These are phyloP conservation scores for Oreochromis spilurus DNA, from an alignment of 2,113 vertebrate genomes.

Conservation along the genomic window DNA sequence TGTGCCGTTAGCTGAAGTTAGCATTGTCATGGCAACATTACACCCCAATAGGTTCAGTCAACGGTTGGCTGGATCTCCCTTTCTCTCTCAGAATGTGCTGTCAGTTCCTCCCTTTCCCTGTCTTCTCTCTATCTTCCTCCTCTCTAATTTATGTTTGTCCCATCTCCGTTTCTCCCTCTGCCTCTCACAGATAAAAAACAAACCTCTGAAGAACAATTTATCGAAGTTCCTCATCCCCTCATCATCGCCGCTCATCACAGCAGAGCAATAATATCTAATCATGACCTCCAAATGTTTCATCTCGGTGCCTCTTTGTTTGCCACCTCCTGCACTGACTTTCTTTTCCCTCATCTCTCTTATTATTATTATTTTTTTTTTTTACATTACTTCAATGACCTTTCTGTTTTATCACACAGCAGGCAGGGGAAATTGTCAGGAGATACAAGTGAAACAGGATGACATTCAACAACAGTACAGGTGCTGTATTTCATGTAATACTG, in stretches of 20 bases:
- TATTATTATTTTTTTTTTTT: background rate
- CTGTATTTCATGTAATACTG: background rate
- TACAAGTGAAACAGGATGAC: background rate
- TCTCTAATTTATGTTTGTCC: background rate
- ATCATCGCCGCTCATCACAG: background rate
- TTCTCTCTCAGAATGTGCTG: background rate
- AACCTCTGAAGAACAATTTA: background rate
- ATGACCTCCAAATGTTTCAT: conserved; percentile 18
- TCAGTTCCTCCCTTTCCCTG: background rate
- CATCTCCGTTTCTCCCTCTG: background rate
- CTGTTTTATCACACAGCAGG: background rate
- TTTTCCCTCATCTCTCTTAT: background rate
- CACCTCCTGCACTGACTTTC: background rate
- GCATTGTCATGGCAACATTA: background rate
- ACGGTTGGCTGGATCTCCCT: background rate
- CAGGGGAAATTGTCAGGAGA: conserved; percentile 2
- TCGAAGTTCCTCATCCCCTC: background rate
- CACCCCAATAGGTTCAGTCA: background rate
- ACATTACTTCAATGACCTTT: conserved; percentile 13
- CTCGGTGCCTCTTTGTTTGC: background rate
- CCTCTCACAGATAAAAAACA: background rate
- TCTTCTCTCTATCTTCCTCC: background rate
- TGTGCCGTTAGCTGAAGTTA: background rate
- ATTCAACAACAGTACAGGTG: conserved; percentile 6
- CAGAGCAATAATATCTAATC: background rate